A percentile compares a stretch with the other conserved stretches of the same genome.
These are phyloP conservation scores for Lepus timidus DNA, from an alignment of 2,113 vertebrate species.

Conservation along the genomic window DNA sequence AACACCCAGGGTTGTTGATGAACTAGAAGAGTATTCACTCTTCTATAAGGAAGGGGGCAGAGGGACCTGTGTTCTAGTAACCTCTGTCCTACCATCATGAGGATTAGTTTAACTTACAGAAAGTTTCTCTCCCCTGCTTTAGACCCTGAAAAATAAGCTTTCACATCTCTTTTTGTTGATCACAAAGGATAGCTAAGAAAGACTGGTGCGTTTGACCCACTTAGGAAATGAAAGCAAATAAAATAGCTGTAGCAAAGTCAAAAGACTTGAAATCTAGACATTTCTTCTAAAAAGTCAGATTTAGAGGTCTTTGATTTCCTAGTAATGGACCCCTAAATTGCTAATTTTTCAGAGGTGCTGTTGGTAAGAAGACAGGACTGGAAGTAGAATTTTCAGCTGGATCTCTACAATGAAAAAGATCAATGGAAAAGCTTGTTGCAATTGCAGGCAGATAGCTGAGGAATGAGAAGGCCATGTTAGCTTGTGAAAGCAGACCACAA, in stretches of 20 bases:
- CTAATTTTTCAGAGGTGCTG: neutral
- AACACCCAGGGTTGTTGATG: neutral
- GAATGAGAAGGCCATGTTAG: slow-evolving; percentile 80
- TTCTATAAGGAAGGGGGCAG: neutral
- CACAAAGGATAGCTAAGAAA: neutral
- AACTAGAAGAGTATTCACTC: neutral
- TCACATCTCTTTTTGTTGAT: slow-evolving; percentile 1
- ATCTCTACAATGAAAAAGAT: neutral
- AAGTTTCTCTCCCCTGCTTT: neutral
- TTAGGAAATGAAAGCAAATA: neutral
- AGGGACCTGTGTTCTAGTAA: neutral
- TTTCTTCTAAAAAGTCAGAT: neutral
- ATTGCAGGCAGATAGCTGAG: slow-evolving; percentile 77
- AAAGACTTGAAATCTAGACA: neutral
- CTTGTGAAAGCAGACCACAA: slow-evolving; percentile 70
- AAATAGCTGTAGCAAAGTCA: neutral
- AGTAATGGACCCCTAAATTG: neutral
- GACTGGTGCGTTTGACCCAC: neutral
- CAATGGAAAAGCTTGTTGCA: slow-evolving; percentile 72
- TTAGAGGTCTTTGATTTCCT: neutral
- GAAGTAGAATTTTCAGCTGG: neutral
- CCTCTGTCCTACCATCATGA: neutral
- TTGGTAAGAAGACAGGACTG: slow-evolving; percentile 9
- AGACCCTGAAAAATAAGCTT: neutral
- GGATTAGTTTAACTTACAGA: neutral